Evolutionary conservation across 2,797 vertebrate species (phyloP).

Genomic region (Poecile montanus): DNA sequence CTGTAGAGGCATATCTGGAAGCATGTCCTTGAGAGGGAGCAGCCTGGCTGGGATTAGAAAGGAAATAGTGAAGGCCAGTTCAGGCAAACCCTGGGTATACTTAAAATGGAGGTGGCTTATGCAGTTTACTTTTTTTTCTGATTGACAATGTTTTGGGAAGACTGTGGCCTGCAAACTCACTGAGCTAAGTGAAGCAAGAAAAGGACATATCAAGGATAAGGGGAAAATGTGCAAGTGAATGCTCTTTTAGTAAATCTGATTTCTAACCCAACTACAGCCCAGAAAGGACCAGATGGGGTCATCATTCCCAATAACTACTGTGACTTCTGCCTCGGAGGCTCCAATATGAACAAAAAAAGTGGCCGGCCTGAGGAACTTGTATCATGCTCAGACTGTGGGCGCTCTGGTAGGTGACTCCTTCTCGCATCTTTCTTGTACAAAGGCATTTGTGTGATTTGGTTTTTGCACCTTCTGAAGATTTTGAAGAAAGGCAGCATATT

Average conservation of each 20-base stretch:
- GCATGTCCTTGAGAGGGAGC: background rate
- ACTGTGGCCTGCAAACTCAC: background rate
- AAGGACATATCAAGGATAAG: background rate
- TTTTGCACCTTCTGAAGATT: background rate
- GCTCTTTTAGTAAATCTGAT: conserved; percentile 33
- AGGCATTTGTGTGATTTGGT: background rate
- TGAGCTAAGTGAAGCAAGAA: background rate
- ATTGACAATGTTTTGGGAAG: background rate
- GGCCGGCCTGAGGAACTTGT: conserved; percentile 95
- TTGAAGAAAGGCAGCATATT: background rate
- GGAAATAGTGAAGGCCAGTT: background rate
- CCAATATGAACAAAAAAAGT: conserved; percentile 95
- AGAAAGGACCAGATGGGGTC: conserved; percentile 90
- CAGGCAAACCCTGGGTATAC: background rate
- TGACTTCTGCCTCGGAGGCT: conserved; percentile 97
- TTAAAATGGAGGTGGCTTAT: background rate
- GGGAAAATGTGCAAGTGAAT: background rate
- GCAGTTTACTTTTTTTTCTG: background rate
- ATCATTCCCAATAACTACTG: conserved; percentile 99
- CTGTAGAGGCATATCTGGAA: background rate
- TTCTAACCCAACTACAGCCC: conserved; percentile 81
- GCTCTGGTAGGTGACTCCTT: conserved; percentile 89
- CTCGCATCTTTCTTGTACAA: conserved; percentile 43
- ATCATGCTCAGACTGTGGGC: conserved; percentile 97
- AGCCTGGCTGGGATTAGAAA: background rate